phyloP scores from a whole-genome alignment of 2,797 vertebrate genomes.

The Emydoidea blandingii region DNA sequence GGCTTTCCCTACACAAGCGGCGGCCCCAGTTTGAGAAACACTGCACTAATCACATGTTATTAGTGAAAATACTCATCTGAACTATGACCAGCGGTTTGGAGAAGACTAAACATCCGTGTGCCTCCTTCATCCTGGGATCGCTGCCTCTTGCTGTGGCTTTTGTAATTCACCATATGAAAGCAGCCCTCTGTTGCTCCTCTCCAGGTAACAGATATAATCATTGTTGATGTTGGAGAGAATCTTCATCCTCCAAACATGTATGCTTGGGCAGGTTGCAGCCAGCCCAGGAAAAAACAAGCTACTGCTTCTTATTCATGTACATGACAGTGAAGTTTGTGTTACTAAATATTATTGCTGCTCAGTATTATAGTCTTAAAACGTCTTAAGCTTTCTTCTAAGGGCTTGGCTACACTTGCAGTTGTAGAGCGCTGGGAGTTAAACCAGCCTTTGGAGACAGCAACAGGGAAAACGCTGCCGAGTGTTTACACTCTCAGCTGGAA shows the following conservation, averaged over 20 bases:
- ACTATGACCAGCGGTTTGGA: neutral
- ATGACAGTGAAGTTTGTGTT: neutral
- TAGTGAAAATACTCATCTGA: neutral
- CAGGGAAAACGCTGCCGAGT: too few species aligned
- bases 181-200: neutral
- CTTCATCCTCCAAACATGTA: neutral
- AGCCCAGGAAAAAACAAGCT: neutral
- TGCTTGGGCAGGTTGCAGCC: neutral
- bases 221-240: neutral
- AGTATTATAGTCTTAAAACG: neutral
- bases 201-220: neutral
- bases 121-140: neutral
- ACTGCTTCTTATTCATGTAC: neutral
- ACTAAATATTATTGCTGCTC: neutral
- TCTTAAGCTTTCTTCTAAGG: neutral
- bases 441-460: too few species aligned
- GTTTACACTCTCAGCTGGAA: too few species aligned
- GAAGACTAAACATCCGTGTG: accelerated
- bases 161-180: accelerated
- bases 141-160: neutral
- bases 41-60: neutral
- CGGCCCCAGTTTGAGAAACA: too few species aligned
- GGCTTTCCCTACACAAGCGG: too few species aligned
- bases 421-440: too few species aligned
- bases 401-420: too few species aligned